Conservation (phyloP, 2,797 vertebrate genomes). For the Danionella dracula region DNA sequence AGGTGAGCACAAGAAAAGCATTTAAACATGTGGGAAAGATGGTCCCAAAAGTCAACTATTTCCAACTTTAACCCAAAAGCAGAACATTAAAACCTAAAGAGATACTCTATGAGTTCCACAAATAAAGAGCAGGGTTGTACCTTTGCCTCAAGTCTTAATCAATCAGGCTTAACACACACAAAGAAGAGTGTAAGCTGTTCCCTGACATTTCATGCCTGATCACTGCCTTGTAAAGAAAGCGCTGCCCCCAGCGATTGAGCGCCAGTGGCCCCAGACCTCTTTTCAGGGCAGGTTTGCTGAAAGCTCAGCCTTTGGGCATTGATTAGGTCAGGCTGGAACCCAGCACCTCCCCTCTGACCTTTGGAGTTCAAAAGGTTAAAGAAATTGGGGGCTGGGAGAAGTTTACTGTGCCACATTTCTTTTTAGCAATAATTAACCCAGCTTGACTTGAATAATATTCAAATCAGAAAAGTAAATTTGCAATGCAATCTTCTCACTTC, state of each 20-base stretch:
- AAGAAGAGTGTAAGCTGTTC: constrained; percentile 28
- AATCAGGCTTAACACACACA: constrained; percentile 51
- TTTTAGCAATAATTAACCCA: constrained; percentile 28
- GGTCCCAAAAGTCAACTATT: no score
- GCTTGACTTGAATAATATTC: no score
- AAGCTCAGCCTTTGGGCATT: constrained; percentile 58
- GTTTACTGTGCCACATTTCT: constrained; percentile 45
- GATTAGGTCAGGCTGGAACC: constrained; percentile 45
- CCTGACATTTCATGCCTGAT: constrained; percentile 50
- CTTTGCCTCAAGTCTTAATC: constrained; percentile 51
- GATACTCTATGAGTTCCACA: no score
- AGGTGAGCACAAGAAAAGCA: constrained; percentile 20
- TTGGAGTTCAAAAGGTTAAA: constrained; percentile 60
- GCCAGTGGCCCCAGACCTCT: constrained; percentile 22
- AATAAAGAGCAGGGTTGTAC: no score
- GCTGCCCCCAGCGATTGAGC: constrained; percentile 12
- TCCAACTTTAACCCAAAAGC: no score
- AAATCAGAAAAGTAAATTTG: no score
- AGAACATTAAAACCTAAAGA: no score
- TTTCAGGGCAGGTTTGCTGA: constrained; percentile 35
- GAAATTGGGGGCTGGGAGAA: constrained; percentile 27
- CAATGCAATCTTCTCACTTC: no score
- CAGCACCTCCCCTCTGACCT: constrained; percentile 31
- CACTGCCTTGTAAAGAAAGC: constrained; percentile 40
- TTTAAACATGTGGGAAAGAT: no score